These are phyloP conservation scores for Oikopleura dioica DNA, from an alignment of 23 tunicate genomes.

Conservation along the genomic window DNA sequence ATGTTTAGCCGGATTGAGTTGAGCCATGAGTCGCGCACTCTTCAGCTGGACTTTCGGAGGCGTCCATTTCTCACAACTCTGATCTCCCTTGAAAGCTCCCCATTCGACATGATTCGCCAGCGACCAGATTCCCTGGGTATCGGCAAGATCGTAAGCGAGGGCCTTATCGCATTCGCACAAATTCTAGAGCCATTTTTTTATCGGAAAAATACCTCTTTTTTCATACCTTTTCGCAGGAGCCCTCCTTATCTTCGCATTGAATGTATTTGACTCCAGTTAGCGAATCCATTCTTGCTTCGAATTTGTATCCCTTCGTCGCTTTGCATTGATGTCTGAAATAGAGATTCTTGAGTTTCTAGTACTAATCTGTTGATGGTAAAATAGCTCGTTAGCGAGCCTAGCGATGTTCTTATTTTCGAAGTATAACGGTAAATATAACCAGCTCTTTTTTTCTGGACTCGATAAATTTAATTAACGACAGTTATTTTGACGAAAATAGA, in stretches of 20 bases:
- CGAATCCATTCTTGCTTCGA: background rate
- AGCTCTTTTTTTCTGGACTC: too few relatives aligned
- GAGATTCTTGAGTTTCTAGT: too few relatives aligned
- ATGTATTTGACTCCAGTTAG: background rate
- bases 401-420: too few relatives aligned
- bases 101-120: background rate
- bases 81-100: slow-evolving; percentile 2
- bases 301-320: background rate
- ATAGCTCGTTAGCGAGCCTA: too few relatives aligned
- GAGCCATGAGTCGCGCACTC: background rate
- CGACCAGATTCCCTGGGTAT: slow-evolving; percentile 9
- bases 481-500: too few relatives aligned
- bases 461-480: too few relatives aligned
- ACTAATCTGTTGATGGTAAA: too few relatives aligned
- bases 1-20: background rate
- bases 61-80: background rate
- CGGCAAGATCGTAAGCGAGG: slow-evolving; percentile 7
- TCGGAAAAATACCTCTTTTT: too few relatives aligned
- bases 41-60: background rate
- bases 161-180: slow-evolving; percentile 11
- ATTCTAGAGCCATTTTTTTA: too few relatives aligned
- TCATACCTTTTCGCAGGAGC: background rate
- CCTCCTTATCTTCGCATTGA: background rate
- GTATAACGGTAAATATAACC: too few relatives aligned
- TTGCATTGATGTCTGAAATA: background rate